A percentile compares a stretch with the other conserved stretches of the same genome.
These are phyloP conservation scores for Drosophila repleta DNA, from an alignment of 1,140 invertebrate genomes.

Conservation along the genomic window DNA sequence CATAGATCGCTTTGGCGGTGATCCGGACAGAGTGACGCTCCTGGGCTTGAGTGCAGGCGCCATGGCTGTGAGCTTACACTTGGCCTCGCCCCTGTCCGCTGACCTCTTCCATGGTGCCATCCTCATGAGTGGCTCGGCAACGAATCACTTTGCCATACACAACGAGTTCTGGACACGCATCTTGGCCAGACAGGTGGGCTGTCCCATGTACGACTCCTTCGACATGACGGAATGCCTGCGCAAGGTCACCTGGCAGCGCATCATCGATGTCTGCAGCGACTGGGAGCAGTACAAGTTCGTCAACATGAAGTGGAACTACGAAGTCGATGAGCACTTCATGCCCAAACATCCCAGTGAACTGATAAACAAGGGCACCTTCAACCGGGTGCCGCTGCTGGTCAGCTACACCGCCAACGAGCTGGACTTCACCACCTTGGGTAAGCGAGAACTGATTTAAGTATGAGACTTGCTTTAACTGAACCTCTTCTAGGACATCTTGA, in stretches of 20 bases:
- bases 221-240: constrained; percentile 71
- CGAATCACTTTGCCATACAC: constrained; percentile 84
- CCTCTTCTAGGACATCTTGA: constrained; percentile 42
- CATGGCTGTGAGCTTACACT: constrained; percentile 84
- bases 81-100: constrained; percentile 85
- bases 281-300: constrained; percentile 67
- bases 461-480: neutral
- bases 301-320: constrained; percentile 79
- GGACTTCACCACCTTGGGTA: constrained; percentile 85
- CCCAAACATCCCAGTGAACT: constrained; percentile 85
- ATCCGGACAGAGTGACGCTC: constrained; percentile 85
- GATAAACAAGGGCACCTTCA: constrained; percentile 85
- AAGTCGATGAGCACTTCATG: constrained; percentile 63
- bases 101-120: constrained; percentile 87
- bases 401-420: constrained; percentile 88
- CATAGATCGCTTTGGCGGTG: constrained; percentile 86
- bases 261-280: constrained; percentile 46
- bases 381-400: constrained; percentile 87
- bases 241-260: constrained; percentile 59
- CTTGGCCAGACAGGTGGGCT: constrained; percentile 57
- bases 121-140: constrained; percentile 87
- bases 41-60: constrained; percentile 86
- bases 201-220: constrained; percentile 54
- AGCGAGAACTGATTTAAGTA: constrained; percentile 9
- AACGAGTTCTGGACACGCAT: constrained; percentile 66